A percentile compares a stretch with the other conserved stretches of the same genome.
These are phyloP conservation scores for Furcula furcula DNA, from an alignment of 2,888 invertebrate genomes.

Conservation along the genomic window DNA sequence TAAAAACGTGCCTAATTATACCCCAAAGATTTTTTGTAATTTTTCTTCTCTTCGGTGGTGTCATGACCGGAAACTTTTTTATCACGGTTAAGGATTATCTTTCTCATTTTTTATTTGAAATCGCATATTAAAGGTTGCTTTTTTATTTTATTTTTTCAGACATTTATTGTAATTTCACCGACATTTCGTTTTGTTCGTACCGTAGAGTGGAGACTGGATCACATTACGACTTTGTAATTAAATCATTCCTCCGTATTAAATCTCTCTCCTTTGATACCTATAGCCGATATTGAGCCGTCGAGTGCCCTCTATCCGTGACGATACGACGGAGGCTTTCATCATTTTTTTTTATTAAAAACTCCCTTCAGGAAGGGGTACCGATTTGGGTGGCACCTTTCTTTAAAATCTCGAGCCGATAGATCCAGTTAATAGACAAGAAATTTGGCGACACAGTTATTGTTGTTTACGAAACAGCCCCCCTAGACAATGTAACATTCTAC, in stretches of 20 bases:
- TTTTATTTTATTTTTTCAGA: too few relatives aligned
- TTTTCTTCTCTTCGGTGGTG: too few relatives aligned
- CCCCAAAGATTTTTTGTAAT: too few relatives aligned
- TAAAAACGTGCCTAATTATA: too few relatives aligned
- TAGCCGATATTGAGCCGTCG: constrained; percentile 55
- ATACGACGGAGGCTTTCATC: constrained; percentile 51
- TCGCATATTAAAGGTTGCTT: too few relatives aligned
- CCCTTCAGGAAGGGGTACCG: constrained; percentile 40
- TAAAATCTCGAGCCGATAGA: constrained; percentile 25
- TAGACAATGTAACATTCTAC: too few relatives aligned
- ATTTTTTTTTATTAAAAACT: constrained; percentile 50
- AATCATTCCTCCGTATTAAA: constrained; percentile 69
- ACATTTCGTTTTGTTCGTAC: constrained; percentile 20
- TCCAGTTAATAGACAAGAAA: constrained; percentile 28
- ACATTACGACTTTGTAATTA: constrained; percentile 67
- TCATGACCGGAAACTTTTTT: too few relatives aligned
- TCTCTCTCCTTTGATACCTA: constrained; percentile 57
- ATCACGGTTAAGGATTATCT: not conserved
- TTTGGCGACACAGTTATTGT: too few relatives aligned
- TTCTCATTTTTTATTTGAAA: not conserved
- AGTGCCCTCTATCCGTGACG: constrained; percentile 48
- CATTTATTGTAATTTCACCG: constrained; percentile 9
- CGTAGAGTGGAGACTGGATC: constrained; percentile 41
- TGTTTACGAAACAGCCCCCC: too few relatives aligned
- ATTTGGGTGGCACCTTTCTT: constrained; percentile 28